Percentiles rank a stretch among this genome's conserved stretches.
Conservation (phyloP, 2,888 invertebrate genomes). For the Apotomis betuletana region DNA sequence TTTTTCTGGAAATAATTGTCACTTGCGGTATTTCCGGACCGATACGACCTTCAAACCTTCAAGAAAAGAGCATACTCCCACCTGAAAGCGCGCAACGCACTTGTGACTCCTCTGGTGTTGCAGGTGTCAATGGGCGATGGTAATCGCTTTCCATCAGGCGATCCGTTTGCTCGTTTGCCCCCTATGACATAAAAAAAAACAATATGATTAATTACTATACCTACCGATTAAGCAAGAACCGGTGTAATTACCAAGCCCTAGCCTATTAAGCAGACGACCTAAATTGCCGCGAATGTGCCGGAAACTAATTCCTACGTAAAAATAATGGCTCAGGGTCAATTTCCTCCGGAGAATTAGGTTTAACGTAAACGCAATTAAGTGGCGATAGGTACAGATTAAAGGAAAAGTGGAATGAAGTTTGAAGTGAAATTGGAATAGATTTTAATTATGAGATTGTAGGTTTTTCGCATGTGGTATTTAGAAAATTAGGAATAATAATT, state of each 20-base stretch:
- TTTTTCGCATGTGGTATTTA: too few relatives aligned
- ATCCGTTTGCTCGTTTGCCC: too few relatives aligned
- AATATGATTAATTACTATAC: neutral
- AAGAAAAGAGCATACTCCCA: too few relatives aligned
- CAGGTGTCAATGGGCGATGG: too few relatives aligned
- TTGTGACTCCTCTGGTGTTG: too few relatives aligned
- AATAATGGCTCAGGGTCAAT: conserved; percentile 18
- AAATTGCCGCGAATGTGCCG: conserved; percentile 23
- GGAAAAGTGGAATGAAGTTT: neutral
- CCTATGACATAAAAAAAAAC: too few relatives aligned
- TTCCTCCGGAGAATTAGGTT: conserved; percentile 23
- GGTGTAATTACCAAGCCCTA: conserved; percentile 18
- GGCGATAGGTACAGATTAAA: conserved; percentile 6
- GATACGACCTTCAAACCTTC: too few relatives aligned
- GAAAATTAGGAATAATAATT: too few relatives aligned
- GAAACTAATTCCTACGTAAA: conserved; percentile 25
- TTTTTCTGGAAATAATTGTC: too few relatives aligned
- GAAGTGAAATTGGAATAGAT: conserved; percentile 1
- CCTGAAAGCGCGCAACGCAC: too few relatives aligned
- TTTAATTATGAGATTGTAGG: neutral
- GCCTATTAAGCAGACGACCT: conserved; percentile 19
- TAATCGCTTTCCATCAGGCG: too few relatives aligned
- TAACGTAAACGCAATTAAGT: conserved; percentile 21
- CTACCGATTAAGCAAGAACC: conserved; percentile 2
- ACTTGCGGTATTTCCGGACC: too few relatives aligned